Conservation (phyloP, 2,888 invertebrate species). For the Cephus nigrinus region DNA sequence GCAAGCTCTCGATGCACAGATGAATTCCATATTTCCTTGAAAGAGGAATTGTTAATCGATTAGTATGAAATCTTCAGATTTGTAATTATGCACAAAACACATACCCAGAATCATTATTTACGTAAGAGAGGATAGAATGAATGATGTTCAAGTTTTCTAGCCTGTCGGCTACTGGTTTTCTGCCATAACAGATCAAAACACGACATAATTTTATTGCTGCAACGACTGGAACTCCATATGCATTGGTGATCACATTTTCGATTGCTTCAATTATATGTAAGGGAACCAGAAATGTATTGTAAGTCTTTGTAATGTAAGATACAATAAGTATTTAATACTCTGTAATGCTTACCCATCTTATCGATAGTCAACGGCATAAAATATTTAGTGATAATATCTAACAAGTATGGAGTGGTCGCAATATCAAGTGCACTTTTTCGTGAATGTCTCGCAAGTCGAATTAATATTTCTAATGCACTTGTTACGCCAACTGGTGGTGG, state of each 20-base stretch:
- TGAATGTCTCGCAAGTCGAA: slow-evolving; percentile 83
- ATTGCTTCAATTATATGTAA: slow-evolving; percentile 30
- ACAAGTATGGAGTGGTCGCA: slow-evolving; percentile 73
- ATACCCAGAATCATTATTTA: slow-evolving; percentile 66
- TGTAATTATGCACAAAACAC: neutral
- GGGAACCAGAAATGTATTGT: neutral
- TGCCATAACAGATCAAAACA: slow-evolving; percentile 70
- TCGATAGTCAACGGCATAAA: slow-evolving; percentile 70
- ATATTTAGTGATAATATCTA: slow-evolving; percentile 71
- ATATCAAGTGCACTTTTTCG: slow-evolving; percentile 74
- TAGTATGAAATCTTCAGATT: neutral
- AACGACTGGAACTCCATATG: slow-evolving; percentile 76
- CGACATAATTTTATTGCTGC: slow-evolving; percentile 80
- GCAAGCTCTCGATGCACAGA: slow-evolving; percentile 55
- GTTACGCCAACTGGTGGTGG: slow-evolving; percentile 80
- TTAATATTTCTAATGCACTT: slow-evolving; percentile 82
- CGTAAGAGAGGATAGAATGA: slow-evolving; percentile 70
- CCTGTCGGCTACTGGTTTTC: slow-evolving; percentile 47
- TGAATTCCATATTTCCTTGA: slow-evolving; percentile 39
- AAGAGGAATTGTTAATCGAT: slow-evolving; percentile 18
- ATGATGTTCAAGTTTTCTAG: slow-evolving; percentile 66
- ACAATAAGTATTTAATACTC: neutral
- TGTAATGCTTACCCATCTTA: slow-evolving; percentile 33
- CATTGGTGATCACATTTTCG: slow-evolving; percentile 65
- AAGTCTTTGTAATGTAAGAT: neutral